phyloP scores from a whole-genome alignment of 2,888 invertebrate species.

The Ellobium chinense region DNA sequence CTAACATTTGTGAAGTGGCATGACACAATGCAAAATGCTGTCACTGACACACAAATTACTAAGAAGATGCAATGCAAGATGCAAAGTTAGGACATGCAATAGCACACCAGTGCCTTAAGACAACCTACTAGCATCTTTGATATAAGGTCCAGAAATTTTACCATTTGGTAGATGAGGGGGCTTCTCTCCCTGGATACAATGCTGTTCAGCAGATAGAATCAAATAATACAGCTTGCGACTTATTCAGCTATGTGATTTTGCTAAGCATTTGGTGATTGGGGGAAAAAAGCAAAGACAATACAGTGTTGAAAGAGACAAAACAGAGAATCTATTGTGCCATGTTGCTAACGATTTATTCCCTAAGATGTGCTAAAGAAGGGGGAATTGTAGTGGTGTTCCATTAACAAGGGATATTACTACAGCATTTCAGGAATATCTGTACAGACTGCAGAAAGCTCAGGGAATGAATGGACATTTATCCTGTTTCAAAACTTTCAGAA shows the following conservation, averaged over 20 bases:
- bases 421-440: too few species aligned
- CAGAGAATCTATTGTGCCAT: not conserved
- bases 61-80: not conserved
- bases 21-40: too few species aligned
- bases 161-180: conserved; percentile 21
- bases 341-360: too few species aligned
- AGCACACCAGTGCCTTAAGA: not conserved
- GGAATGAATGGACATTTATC: too few species aligned
- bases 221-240: not conserved
- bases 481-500: too few species aligned
- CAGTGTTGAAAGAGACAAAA: not conserved
- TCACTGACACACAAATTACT: too few species aligned
- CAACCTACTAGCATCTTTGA: conserved; percentile 24
- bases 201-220: conserved; percentile 32
- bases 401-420: too few species aligned
- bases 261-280: not conserved
- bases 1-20: too few species aligned
- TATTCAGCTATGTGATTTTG: too few species aligned
- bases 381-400: too few species aligned
- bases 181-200: conserved; percentile 24
- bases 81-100: conserved; percentile 9
- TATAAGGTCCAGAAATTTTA: conserved; percentile 9
- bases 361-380: too few species aligned
- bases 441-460: too few species aligned
- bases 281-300: not conserved